Conservation (phyloP, 2,797 vertebrate species). For the Enteromius trimaculatus region DNA sequence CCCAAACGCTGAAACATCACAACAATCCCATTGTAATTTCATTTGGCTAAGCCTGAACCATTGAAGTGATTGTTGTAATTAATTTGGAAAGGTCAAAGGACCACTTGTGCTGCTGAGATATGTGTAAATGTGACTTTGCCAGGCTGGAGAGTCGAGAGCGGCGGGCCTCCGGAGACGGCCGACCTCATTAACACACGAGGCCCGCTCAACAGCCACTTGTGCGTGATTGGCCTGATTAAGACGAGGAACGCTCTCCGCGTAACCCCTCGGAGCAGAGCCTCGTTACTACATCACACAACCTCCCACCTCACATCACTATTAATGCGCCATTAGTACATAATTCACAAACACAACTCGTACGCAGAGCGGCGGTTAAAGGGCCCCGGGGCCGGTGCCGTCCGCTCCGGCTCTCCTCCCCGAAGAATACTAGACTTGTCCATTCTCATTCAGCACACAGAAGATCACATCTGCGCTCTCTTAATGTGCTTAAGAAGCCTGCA, state of each 20-base stretch:
- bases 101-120: conserved; percentile 54
- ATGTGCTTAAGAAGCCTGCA: conserved; percentile 76
- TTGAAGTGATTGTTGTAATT: conserved; percentile 62
- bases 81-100: conserved; percentile 62
- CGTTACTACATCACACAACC: conserved; percentile 34
- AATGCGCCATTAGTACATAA: conserved; percentile 43
- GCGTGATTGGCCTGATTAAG: conserved; percentile 64
- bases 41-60: conserved; percentile 56
- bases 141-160: conserved; percentile 28
- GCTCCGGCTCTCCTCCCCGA: conserved; percentile 60
- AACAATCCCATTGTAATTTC: conserved; percentile 56
- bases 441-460: conserved; percentile 78
- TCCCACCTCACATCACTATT: conserved; percentile 32
- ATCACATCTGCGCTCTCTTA: conserved; percentile 77
- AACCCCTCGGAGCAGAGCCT: conserved; percentile 15
- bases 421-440: conserved; percentile 73
- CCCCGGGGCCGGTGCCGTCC: background rate
- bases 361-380: conserved; percentile 31
- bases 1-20: conserved; percentile 48
- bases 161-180: conserved; percentile 35
- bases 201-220: conserved; percentile 60
- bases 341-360: conserved; percentile 34
- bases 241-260: conserved; percentile 47
- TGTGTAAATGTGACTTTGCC: conserved; percentile 51
- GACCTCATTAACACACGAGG: conserved; percentile 50